phyloP scores from a whole-genome alignment of 2,113 vertebrate genomes.

The Gasterosteus aculeatus region DNA sequence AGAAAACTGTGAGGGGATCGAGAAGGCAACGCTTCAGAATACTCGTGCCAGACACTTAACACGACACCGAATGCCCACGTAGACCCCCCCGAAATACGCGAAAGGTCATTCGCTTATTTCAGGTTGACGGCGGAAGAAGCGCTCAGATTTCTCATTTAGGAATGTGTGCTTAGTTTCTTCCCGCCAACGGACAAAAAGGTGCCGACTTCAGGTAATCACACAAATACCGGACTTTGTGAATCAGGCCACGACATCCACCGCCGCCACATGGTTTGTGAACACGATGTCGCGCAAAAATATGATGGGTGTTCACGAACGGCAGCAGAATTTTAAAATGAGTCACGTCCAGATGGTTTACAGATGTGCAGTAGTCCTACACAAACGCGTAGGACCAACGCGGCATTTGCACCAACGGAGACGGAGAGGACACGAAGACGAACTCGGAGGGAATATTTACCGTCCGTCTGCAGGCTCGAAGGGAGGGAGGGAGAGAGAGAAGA shows the following conservation, averaged over 20 bases:
- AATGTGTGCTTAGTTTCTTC: neutral
- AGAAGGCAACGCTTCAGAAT: neutral
- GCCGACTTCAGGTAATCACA: neutral
- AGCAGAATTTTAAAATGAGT: neutral
- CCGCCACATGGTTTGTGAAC: neutral
- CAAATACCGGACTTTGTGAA: neutral
- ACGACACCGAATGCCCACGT: neutral
- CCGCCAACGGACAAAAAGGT: neutral
- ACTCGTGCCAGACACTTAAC: neutral
- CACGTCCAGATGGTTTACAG: constrained; percentile 29
- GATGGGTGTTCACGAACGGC: constrained; percentile 11
- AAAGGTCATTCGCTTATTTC: neutral
- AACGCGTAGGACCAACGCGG: constrained; percentile 31
- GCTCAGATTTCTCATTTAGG: neutral
- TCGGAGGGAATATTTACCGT: constrained; percentile 54
- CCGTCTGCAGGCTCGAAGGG: constrained; percentile 52
- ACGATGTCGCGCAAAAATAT: constrained; percentile 18
- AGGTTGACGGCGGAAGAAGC: neutral
- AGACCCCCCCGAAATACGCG: constrained; percentile 1
- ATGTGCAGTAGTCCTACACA: constrained; percentile 28
- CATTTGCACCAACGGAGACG: constrained; percentile 24
- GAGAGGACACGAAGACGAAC: constrained; percentile 12
- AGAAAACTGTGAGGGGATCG: neutral
- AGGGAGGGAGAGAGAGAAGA: constrained; percentile 41
- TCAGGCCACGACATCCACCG: neutral